Evolutionary conservation across 1,140 invertebrate species (phyloP), one percentile per base, ranked within the genome.

Genomic region (Drosophila navojoa): DNA sequence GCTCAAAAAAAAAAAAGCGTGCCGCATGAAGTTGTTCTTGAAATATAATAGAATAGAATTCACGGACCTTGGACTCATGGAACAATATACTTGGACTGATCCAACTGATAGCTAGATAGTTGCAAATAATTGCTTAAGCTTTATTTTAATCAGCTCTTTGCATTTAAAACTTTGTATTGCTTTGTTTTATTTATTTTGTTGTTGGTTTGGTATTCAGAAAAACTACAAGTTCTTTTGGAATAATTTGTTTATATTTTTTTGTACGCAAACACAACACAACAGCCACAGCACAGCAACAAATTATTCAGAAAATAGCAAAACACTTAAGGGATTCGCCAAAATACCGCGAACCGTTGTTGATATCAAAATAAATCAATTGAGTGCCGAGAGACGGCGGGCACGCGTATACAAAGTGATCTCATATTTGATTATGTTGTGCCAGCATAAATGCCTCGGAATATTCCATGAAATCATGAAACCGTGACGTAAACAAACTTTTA

Each of bases 361-460:
- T 78, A 76, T 76, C 68, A 74, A 77, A 77, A 74, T 74, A 74
- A 77, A 77, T 35, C 71, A 74, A 77, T 77, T 77, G 32, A 58
- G 29, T 25, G 27, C 32, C 35, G 27, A 54, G 19, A 57, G 16
- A n/a, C 16, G 52, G 32, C 40, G 73, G 42, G 44, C 60, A 67
- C 64, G 71, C 64, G 50, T 60, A 79, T 82, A 67, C 76, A 15
- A 84, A 84, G 80, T 84, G 80, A 84, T 84, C 81, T 84, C 80
- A 84, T 72, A 52, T 68, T 62, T 42, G 47, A 35, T 50, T 69
- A 72, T 76, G 75, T 29, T 62, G 61, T 45, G 60, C 61, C 69
- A 87, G 76, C 76, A 87, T 87, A 86, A 79, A 52, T 76, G 59
- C 53, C 4, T 89, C 67, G 82, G 50, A 79, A 87, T 87, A 87